Base-by-base conservation (phyloP, 2,113 vertebrate genomes). In the Xenotilapia longispinis region DNA sequence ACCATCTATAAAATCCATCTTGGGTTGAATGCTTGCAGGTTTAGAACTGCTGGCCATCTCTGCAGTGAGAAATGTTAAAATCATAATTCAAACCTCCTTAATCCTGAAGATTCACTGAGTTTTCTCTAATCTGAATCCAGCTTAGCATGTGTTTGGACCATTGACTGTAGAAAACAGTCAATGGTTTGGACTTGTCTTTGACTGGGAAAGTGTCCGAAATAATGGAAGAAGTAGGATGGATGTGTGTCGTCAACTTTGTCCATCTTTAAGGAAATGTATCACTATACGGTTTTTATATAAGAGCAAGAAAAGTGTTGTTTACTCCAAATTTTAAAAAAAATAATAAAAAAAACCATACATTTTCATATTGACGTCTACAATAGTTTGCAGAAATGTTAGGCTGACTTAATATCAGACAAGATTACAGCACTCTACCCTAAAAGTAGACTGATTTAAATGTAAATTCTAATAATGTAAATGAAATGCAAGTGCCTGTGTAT, bases 1-100 rank as follows among this genome's bases (percentile, higher is more conserved):
- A 79, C 58, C 81, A 58, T 86, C 47, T 84, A 83, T 80, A 15
- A 73, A 85, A 89, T 19, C 73, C 75, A 51, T 15, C 83, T 7
- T 73, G 68, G 55, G 47, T 26, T 70, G 53, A 73, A 54, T 40
- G 53, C 3, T 70, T 54, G 14, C 45, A 84, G 80, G 79, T 81
- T 84, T 82, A 45, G 54, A 51, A 84, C 78, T 82, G 82, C 80
- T 80, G 78, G 6, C 9, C 51, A 73, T 58, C 79, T 28, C 79
- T 38, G n/a, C 21, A 70, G 4, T 68, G 36, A 57, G 82, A 47
- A 31, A n/a, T 78, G 42, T 12, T 78, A 57, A 70, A 42, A 19
- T 14, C 4, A 6, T 17, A 53, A 87, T 82, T 83, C 80, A 73
- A 89, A 81, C 54, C 45, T 80, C 15, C 14, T 68, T 63, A 31